Evolutionary conservation across 2,113 vertebrate genomes (phyloP), one percentile per base, ranked within the genome.

Genomic region (Festucalex cinctus): DNA sequence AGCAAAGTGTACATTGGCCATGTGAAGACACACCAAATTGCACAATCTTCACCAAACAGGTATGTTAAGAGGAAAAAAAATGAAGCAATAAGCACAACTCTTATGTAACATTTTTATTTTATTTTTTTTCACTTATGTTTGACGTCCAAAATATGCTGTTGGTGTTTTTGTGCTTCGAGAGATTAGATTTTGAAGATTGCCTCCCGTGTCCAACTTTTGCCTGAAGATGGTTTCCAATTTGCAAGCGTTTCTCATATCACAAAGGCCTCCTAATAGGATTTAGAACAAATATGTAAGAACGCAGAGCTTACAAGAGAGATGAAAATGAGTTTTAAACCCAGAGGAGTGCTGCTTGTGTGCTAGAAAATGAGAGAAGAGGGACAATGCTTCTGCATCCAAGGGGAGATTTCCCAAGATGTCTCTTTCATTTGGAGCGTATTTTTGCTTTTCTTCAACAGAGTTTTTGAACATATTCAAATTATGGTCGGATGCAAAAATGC

Each of bases 281-380:
- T 87, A 86, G 82, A 90, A 80, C 85, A 88, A 89, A 88, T 90
- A 88, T 86, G 86, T 88, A 83, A 86, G 86, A 88, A 83, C 49
- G 69, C 69, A 74, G 79, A 81, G 85, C 83, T 88, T 89, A 87
- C 85, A 86, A 82, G 83, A 84, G 79, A 83, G 83, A 89, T 77
- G 87, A 85, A 89, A 90, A 90, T 90, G 78, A 89, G 86, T 89
- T 88, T 88, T 78, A 88, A 82, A 78, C 89, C 87, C 89, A 84
- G 77, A 86, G 86, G 89, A 89, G 68, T 20, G 16, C 59, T 69
- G 78, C 72, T 74, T 80, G 79, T 77, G 78, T 73, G 59, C 64
- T 72, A 69, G 81, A 85, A 87, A 82, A 81, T 28, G 57, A 77
- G 82, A 77, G 74, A 77, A 77, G 66, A 57, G 87, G 73, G 81